Evolutionary conservation across 2,797 vertebrate species (phyloP), one percentile per base, ranked within the genome.

Genomic region (Cottoperca gobio): DNA sequence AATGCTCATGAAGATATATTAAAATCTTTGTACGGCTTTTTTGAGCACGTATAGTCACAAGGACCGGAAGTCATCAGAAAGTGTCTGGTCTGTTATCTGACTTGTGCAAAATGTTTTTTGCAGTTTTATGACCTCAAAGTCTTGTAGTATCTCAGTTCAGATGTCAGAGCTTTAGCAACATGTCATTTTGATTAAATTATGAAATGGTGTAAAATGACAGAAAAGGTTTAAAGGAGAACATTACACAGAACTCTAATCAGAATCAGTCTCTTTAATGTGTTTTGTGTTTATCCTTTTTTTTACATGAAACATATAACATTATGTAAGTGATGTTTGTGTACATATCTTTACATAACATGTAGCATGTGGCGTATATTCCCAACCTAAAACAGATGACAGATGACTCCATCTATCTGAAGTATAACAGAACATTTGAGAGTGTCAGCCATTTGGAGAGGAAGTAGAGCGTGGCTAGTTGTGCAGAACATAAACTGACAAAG

Each of bases 381-480:
- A 72, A 43, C 35, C 12, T 12, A 23, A 50, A 60, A 67, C 14
- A 68, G 62, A 79, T 65, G 64, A 81, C 80, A 91, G 79, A 86
- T 90, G 83, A 86, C 79, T 83, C 79, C 66, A 83, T 90, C 73
- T 82, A 23, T 81, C 66, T 77, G 78, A 83, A 76, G 50, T 40
- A 70, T 50, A 66, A 70, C 59, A 55, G 46, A 78, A 60, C 67
- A 70, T 76, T 63, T 11, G 6, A 43, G 40, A 63, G 61, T 60
- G 55, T 77, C 61, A 70, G 58, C 76, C 70, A 54, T 83, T 78
- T 74, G 68, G 40, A 73, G 62, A 60, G 77, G 45, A 80, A 85
- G 76, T 83, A 76, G 68, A 79, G 83, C 89, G 54, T 53, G 58
- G 76, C 24, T 53, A 42, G 17, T 50, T 68, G 61, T 70, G 59